phyloP scores from a whole-genome alignment of 35 echinoderm and acorn worm species.

The Strongylocentrotus purpuratus region DNA sequence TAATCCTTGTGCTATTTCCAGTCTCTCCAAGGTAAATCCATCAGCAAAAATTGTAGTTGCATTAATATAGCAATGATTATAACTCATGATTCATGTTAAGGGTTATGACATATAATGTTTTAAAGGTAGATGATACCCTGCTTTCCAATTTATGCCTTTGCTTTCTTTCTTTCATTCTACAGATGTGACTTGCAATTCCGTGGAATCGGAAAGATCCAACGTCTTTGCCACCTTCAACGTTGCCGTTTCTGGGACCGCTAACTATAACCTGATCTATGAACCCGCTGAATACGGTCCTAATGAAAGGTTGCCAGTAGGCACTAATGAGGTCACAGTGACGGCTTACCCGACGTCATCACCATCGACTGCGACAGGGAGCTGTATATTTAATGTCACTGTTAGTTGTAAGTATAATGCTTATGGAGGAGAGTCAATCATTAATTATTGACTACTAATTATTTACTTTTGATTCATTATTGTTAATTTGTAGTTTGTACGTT shows the following conservation, averaged over 20 bases:
- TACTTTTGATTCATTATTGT: too few species aligned
- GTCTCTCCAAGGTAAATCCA: too few species aligned
- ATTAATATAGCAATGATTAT: too few species aligned
- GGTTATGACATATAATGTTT: too few species aligned
- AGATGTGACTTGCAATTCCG: neutral
- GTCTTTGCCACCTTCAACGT: neutral
- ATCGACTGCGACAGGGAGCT: neutral
- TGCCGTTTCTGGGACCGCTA: neutral
- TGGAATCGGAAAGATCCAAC: neutral
- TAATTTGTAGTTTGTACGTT: too few species aligned
- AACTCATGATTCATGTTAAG: too few species aligned
- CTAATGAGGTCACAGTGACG: neutral
- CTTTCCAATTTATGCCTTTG: neutral
- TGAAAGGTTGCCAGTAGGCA: neutral
- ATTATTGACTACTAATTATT: too few species aligned
- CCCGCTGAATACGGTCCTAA: neutral
- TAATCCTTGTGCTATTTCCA: too few species aligned
- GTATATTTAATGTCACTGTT: constrained; percentile 1
- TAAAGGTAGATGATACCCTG: too few species aligned
- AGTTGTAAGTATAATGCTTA: neutral
- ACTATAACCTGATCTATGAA: neutral
- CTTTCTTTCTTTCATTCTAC: neutral
- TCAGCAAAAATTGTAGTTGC: too few species aligned
- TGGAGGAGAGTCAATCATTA: too few species aligned
- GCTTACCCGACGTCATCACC: neutral